Evolutionary conservation across 2,113 vertebrate genomes (phyloP).

Genomic region (Pavo muticus): DNA sequence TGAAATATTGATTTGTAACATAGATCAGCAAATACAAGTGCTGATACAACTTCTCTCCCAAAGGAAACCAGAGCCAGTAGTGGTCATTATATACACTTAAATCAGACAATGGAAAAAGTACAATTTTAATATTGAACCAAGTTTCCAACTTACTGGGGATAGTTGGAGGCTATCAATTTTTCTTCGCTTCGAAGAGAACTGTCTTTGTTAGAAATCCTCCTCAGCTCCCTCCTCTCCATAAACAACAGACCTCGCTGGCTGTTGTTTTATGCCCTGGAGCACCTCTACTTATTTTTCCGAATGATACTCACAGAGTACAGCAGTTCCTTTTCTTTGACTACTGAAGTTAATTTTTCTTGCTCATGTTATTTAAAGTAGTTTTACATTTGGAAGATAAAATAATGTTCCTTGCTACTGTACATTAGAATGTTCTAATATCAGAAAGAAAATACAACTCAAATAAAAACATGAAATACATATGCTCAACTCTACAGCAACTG

Average conservation of each 20-base stretch:
- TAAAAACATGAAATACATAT: not conserved
- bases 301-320: not conserved
- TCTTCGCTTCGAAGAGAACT: not conserved
- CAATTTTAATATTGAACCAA: not conserved
- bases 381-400: not conserved
- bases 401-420: not conserved
- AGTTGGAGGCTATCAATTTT: not conserved
- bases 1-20: slow-evolving; percentile 28
- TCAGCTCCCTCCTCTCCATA: not conserved
- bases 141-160: not conserved
- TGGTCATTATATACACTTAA: not conserved
- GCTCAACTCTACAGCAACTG: not conserved
- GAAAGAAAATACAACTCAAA: not conserved
- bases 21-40: not conserved
- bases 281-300: not conserved
- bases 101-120: not conserved
- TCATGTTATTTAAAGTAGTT: not conserved
- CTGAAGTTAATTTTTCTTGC: not conserved
- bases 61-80: not conserved
- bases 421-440: not conserved
- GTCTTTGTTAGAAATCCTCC: not conserved
- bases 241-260: not conserved
- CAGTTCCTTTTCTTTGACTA: not conserved
- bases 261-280: not conserved
- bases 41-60: slow-evolving; percentile 13